Base-by-base conservation (phyloP, 2,113 vertebrate species). In the Myiozetetes cayanensis region DNA sequence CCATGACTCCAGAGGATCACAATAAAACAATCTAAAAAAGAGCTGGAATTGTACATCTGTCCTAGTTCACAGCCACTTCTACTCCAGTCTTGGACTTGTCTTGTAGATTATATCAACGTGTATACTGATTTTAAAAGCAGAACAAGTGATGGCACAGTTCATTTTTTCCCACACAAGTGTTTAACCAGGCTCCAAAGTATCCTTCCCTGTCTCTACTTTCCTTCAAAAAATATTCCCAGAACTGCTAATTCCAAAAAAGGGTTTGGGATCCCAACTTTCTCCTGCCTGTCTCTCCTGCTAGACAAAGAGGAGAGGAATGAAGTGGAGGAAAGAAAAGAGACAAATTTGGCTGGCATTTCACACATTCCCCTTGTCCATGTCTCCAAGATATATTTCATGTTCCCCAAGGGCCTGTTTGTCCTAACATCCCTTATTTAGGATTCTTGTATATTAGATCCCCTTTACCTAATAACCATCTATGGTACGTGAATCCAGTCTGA, bases 11-110 rank as follows among this genome's bases (percentile, higher is more conserved):
- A 41, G 1, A 5, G 11, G 7, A 41, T 23, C 47, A 72, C 0
- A 1, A 74, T 0, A 0, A 74, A 67, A 62, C 27, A 72, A 61
- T 3, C 7, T 16, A 37, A 86, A 87, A 47, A 27, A 47, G 9
- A 79, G n/a, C 31, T 71, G 35, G 23, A 80, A 93, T 62, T 17
- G 46, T 43, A 46, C 41, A 62, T 37, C 49, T 12, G 1, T 49
- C n/a, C 66, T 15, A 31, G 24, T 59, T 76, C 46, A 58, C 58
- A 88, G 74, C 12, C 58, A 71, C 62, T 58, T 67, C 30, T 43
- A 21, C n/a, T 90, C 44, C 71, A 76, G 44, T 22, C 41, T 53
- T 53, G n/a, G 67, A 25, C 22, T 83, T 70, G 24, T 70, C 71
- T 56, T 59, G 37, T 28, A 80, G 31, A 58, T 46, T 3, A 1